A percentile compares a stretch with the other conserved stretches of the same genome.
phyloP scores from a whole-genome alignment of 2,888 invertebrate genomes.

The Lutraria lutraria region DNA sequence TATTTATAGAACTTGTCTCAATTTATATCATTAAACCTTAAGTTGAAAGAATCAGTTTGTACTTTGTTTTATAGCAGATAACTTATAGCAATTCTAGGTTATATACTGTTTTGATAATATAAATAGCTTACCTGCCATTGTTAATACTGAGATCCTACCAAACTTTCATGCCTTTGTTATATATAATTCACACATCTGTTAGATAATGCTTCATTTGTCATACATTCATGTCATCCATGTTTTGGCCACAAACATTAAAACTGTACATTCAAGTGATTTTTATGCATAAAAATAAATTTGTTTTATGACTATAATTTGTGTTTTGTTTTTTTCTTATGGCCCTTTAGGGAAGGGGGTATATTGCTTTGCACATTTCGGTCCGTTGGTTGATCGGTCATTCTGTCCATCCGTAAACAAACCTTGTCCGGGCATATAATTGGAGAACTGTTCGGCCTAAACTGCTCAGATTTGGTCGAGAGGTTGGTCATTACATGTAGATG shows the following conservation, averaged over 20 bases:
- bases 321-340: neutral
- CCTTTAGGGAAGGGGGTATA: no score
- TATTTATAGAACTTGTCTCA: neutral
- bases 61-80: neutral
- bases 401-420: no score
- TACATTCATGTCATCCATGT: neutral
- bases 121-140: neutral
- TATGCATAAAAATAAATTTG: slow-evolving; percentile 20
- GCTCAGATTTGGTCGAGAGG: no score
- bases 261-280: neutral
- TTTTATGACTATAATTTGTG: slow-evolving; percentile 11
- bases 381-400: no score
- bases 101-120: neutral
- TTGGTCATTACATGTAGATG: no score
- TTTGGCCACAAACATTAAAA: slow-evolving; percentile 19
- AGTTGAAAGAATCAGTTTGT: neutral
- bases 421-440: no score
- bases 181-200: neutral
- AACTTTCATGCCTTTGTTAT: neutral
- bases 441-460: no score
- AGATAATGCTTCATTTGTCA: neutral
- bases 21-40: neutral
- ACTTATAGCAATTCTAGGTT: neutral
- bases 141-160: neutral
- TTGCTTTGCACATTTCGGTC: no score